Conservation (phyloP, 2,113 vertebrate genomes). For the Mormyrus lacerda region DNA sequence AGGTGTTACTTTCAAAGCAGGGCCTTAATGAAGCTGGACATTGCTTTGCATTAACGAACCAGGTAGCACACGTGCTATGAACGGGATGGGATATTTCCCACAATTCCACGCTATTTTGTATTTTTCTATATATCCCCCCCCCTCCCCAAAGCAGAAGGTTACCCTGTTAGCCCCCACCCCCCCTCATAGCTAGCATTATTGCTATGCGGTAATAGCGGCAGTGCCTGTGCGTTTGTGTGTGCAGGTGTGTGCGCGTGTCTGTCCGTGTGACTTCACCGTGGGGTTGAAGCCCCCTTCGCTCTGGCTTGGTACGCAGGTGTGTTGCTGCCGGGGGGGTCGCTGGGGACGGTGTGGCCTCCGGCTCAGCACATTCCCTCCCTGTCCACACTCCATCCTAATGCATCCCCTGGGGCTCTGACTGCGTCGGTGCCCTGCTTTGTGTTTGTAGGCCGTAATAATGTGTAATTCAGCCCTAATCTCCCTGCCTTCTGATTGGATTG, state of each 20-base stretch:
- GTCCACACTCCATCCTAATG: background rate
- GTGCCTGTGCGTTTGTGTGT: background rate
- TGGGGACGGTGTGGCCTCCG: background rate
- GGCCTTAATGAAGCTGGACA: background rate
- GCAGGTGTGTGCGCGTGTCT: background rate
- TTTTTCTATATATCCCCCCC: background rate
- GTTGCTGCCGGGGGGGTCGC: background rate
- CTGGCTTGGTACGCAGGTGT: constrained; percentile 2
- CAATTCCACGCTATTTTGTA: background rate
- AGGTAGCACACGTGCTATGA: background rate
- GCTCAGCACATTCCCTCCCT: background rate
- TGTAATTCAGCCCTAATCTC: constrained; percentile 69
- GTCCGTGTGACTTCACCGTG: background rate
- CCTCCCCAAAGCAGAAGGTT: background rate
- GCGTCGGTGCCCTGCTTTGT: constrained; percentile 9
- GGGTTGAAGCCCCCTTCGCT: background rate
- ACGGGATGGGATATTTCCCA: background rate
- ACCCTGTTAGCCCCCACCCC: too few relatives aligned
- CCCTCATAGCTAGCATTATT: background rate
- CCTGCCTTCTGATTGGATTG: constrained; percentile 65
- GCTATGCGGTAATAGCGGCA: background rate
- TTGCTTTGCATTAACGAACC: background rate
- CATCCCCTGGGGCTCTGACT: background rate
- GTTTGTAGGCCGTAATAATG: constrained; percentile 55
- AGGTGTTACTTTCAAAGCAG: background rate